Percentiles rank a stretch among this genome's conserved stretches.
These are phyloP conservation scores for Jaculus jaculus DNA, from an alignment of 2,113 vertebrate species.

Conservation along the genomic window DNA sequence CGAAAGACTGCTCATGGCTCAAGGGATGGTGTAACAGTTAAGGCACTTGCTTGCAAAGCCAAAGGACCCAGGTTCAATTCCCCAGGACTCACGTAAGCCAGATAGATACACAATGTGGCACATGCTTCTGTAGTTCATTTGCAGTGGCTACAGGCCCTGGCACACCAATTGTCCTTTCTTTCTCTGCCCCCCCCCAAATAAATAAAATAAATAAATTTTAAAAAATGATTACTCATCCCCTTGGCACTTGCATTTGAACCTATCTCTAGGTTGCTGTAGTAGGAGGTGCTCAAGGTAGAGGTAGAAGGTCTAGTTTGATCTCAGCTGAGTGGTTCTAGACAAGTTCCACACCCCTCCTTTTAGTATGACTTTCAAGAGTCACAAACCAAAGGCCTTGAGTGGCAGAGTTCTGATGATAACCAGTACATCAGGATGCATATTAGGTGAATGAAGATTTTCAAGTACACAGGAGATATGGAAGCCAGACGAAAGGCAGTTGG, in stretches of 20 bases:
- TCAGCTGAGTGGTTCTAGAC: background rate
- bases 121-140: no score
- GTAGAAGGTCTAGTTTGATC: background rate
- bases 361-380: conserved; percentile 20
- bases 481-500: background rate
- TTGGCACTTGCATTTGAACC: background rate
- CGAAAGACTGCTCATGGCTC: background rate
- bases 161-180: no score
- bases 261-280: background rate
- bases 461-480: background rate
- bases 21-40: no score
- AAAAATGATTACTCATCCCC: background rate
- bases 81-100: no score
- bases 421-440: background rate
- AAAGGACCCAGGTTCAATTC: no score
- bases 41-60: no score
- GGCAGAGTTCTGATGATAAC: background rate
- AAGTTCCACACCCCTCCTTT: background rate
- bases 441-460: background rate
- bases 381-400: background rate
- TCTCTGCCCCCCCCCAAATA: no score
- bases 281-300: background rate
- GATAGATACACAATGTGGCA: no score
- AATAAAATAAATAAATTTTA: no score
- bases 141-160: no score